A percentile compares a stretch with the other conserved stretches of the same genome.
phyloP scores from a whole-genome alignment of 2,888 invertebrate genomes.

The Diarsia dahlii region DNA sequence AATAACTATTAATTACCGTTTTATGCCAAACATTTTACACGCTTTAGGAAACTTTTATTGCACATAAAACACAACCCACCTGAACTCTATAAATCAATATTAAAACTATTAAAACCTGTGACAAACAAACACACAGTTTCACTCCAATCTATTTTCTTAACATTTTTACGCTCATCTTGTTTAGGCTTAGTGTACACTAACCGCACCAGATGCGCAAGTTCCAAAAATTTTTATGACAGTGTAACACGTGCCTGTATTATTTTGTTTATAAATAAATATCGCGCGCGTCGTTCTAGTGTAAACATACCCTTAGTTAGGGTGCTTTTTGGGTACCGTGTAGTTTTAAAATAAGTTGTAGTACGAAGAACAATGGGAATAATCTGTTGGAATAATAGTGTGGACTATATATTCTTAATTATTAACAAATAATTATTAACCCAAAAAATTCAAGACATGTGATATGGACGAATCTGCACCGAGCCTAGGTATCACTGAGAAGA shows the following conservation, averaged over 20 bases:
- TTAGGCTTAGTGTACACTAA: conserved; percentile 70
- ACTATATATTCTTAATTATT: too few relatives aligned
- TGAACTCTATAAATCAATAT: conserved; percentile 64
- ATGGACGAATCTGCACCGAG: too few relatives aligned
- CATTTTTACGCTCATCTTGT: conserved; percentile 57
- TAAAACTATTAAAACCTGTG: conserved; percentile 63
- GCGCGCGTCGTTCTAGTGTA: conserved; percentile 79
- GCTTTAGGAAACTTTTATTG: conserved; percentile 53
- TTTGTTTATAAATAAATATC: conserved; percentile 87
- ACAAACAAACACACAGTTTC: conserved; percentile 63
- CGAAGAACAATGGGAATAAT: background rate
- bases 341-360: background rate
- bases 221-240: conserved; percentile 85
- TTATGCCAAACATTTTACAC: conserved; percentile 58
- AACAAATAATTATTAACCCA: too few relatives aligned
- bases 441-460: too few relatives aligned
- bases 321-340: conserved; percentile 63
- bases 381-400: background rate
- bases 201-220: conserved; percentile 85
- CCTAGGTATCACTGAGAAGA: too few relatives aligned
- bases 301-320: conserved; percentile 83
- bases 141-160: conserved; percentile 58
- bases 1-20: conserved; percentile 55
- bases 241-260: conserved; percentile 86
- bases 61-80: conserved; percentile 64